Conservation (phyloP, 2,113 vertebrate genomes). For the Argyrosomus japonicus region DNA sequence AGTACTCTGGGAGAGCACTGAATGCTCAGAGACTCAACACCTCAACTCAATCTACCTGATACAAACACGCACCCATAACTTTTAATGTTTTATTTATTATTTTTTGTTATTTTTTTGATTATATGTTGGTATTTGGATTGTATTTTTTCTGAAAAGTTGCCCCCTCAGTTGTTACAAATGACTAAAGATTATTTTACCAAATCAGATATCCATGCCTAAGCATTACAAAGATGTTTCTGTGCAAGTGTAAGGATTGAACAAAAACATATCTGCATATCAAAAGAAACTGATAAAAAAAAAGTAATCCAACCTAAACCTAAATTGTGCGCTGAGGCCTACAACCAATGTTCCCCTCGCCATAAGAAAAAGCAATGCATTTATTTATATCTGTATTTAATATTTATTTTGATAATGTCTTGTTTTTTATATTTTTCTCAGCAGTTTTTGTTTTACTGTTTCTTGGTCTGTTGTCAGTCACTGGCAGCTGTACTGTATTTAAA, state of each 20-base stretch:
- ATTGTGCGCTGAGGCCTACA: conserved; percentile 66
- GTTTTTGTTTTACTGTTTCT: conserved; percentile 73
- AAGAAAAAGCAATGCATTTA: conserved; percentile 80
- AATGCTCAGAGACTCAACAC: conserved; percentile 54
- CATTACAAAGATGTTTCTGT: conserved; percentile 19
- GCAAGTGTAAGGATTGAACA: conserved; percentile 14
- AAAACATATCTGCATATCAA: conserved; percentile 15
- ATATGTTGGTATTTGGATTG: conserved; percentile 55
- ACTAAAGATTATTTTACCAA: conserved; percentile 50
- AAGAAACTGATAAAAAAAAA: conserved; percentile 21
- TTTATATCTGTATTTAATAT: conserved; percentile 90
- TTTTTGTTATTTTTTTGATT: conserved; percentile 52
- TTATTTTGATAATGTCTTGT: conserved; percentile 83
- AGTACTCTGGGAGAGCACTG: conserved; percentile 58
- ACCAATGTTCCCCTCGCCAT: conserved; percentile 56
- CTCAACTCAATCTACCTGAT: conserved; percentile 77
- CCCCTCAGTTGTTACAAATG: conserved; percentile 37
- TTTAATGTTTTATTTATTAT: conserved; percentile 77
- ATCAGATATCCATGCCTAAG: conserved; percentile 25
- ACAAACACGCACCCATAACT: conserved; percentile 65
- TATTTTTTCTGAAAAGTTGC: conserved; percentile 42
- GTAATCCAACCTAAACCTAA: conserved; percentile 42
- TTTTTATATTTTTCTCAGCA: conserved; percentile 70
- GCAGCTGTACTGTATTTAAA: conserved; percentile 82
- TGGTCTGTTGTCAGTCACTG: conserved; percentile 72